Percentiles rank a stretch among this genome's conserved stretches.
phyloP scores from a whole-genome alignment of 2,797 vertebrate species.

The Discoglossus pictus region DNA sequence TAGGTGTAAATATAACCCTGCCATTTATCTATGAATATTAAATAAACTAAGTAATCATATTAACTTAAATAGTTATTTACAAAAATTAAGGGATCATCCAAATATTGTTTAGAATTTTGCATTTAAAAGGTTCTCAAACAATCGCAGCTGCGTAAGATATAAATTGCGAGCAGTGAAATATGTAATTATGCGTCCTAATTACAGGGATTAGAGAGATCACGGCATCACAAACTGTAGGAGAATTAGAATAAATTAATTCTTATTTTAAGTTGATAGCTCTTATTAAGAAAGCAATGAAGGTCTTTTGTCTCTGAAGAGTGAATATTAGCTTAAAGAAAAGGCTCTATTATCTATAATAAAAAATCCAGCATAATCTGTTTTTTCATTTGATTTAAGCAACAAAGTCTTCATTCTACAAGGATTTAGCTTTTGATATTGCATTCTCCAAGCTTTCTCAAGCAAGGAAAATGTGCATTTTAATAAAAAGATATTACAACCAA shows the following conservation, averaged over 20 bases:
- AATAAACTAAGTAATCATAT: constrained; percentile 18
- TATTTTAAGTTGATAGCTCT: constrained; percentile 15
- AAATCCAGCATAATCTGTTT: not conserved
- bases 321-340: constrained; percentile 1
- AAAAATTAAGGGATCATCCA: constrained; percentile 15
- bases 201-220: constrained; percentile 53
- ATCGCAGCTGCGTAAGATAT: constrained; percentile 53
- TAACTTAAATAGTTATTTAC: constrained; percentile 32
- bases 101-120: constrained; percentile 23
- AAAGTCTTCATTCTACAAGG: too few relatives aligned
- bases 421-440: too few relatives aligned
- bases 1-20: not conserved
- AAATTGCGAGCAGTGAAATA: constrained; percentile 39
- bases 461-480: too few relatives aligned
- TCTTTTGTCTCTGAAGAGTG: not conserved
- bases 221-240: constrained; percentile 48
- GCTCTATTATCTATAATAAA: constrained; percentile 2
- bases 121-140: constrained; percentile 38
- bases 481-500: too few relatives aligned
- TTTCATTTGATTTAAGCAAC: too few relatives aligned
- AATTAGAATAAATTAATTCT: constrained; percentile 50
- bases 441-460: too few relatives aligned
- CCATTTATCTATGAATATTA: constrained; percentile 18
- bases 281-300: constrained; percentile 7
- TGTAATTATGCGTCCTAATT: constrained; percentile 58